Evolutionary conservation across 2,888 invertebrate genomes (phyloP), one percentile per base, ranked within the genome.

Genomic region (Argyresthia goedartella): DNA sequence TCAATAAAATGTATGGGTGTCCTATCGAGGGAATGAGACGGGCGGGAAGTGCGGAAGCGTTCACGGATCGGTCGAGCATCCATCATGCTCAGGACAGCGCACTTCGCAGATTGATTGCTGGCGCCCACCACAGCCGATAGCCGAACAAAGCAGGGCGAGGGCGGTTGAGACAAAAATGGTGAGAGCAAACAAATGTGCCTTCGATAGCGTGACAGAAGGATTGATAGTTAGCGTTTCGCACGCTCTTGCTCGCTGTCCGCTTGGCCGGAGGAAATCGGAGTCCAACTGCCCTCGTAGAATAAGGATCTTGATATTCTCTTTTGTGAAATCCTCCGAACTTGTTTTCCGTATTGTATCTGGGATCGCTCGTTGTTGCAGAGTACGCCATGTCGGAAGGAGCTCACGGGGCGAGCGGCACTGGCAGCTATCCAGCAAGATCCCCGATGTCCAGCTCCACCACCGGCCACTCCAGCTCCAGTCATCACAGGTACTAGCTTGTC

Each of bases 151-250:
- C 25, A 60, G 55, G 64, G 60, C 64, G 67, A 63, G 69, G 73
- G 74, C 9, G 67, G 65, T 71, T 69, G 72, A 79, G 82, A 82
- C 84, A 82, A 80, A 81, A 82, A 81, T 82, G 75, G 80, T 71
- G 78, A 69, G 71, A 81, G 67, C 79, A 84, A 84, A 85, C 81
- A 84, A 85, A 84, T 85, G 81, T 64, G 73, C 76, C 79, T 81
- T 82, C 82, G 79, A 81, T 82, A 69, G 65, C 64, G 66, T 76
- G 82, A 80, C 84, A 81, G 74, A 73, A 81, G 78, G 84, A 85
- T 84, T 81, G 81, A 84, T 85, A 74, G 82, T 77, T 64, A 60
- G 69, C 63, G n/a, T 39, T n/a, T 39, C 39, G 10, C 9, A 9
- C 39, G 39, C 39, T 39, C 4, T 3, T 8, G 39, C 39, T 8